phyloP scores from a whole-genome alignment of 2,113 vertebrate species.

The Cyrtonyx montezumae region DNA sequence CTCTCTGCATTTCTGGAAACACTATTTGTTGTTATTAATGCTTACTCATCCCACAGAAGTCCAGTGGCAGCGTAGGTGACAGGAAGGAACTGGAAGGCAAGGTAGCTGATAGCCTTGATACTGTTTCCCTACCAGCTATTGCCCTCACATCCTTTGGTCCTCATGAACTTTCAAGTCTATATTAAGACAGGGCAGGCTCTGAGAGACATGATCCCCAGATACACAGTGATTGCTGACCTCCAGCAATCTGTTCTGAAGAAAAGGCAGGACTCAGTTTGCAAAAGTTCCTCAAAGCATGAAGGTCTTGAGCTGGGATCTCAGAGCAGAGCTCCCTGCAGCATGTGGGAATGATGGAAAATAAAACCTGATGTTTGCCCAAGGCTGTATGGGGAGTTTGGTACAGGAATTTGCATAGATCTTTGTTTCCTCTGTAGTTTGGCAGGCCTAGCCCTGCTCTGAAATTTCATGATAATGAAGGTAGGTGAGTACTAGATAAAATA shows the following conservation, averaged over 20 bases:
- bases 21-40: neutral
- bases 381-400: neutral
- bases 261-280: neutral
- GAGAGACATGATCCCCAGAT: neutral
- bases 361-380: neutral
- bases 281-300: neutral
- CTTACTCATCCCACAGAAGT: neutral
- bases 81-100: neutral
- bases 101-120: neutral
- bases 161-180: constrained; percentile 16
- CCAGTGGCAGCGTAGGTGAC: neutral
- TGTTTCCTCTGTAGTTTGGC: neutral
- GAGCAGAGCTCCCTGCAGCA: neutral
- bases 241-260: neutral
- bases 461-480: neutral
- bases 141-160: neutral
- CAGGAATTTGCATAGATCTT: neutral
- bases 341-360: neutral
- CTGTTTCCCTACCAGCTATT: neutral
- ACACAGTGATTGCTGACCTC: neutral
- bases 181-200: constrained; percentile 16
- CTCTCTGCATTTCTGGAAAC: neutral
- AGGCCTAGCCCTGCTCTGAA: neutral
- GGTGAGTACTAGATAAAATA: neutral
- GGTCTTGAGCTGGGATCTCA: rapidly evolving